Evolutionary conservation across 2,888 invertebrate species (phyloP), one percentile per base, ranked within the genome.

Genomic region (Dicyrtomina minuta): DNA sequence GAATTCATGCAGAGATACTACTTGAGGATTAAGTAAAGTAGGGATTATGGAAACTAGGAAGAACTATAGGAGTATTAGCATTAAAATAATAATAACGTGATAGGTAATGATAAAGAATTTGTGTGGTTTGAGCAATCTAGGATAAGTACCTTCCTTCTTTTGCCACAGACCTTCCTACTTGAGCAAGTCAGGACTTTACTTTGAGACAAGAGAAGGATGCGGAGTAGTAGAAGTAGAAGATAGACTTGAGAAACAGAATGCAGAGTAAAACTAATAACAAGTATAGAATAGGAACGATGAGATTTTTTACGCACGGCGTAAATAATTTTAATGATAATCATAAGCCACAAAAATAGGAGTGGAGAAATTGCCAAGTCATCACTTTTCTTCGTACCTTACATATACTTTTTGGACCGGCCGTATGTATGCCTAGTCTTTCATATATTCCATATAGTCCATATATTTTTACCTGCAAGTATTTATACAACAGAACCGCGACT

Each of bases 281-380:
- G 65, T 55, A n/a, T n/a, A 20, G 44, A 65, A 56, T 65, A 56
- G 55, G 43, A 65, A 41, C 5, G 41, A 58, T 39, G 39, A 65
- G 43, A 65, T 55, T 65, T 65, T 65, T 65, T 55, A 65, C 55
- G 55, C 44, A 65, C 56, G 55, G 65, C 26, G 65, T 65, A 65
- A 65, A 65, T 65, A 55, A 51, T 64, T 64, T 64, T 64, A 64
- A 56, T 56, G 65, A 53, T 65, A 55, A 65, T 65, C 65, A 65
- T 65, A 65, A 65, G 65, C 43, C 65, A 43, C 65, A 64, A 56
- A 69, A 68, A 64, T 56, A 69, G 58, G 39, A 58, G 53, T 65
- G 43, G 51, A 51, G 43, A 43, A 69, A 27, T 65, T 69, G 70
- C 58, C 64, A 59, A 65, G 65, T 65, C 65, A 70, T 70, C 64